Evolutionary conservation across 2,797 vertebrate species (phyloP).

Genomic region (Ctenopoma kingsleyae): DNA sequence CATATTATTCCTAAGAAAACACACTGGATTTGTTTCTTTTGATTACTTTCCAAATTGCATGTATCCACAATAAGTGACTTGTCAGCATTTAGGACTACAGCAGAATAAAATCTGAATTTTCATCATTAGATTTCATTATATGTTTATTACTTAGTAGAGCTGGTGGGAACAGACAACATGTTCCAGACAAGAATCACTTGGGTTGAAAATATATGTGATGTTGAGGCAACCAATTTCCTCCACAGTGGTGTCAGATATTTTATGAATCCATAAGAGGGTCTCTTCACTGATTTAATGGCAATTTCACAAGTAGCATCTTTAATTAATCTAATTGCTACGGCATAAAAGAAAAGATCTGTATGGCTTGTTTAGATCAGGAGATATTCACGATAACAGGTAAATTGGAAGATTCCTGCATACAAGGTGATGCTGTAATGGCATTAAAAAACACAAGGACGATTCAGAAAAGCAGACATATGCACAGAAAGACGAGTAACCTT

Average conservation of each 20-base stretch:
- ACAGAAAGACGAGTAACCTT: conserved; percentile 15
- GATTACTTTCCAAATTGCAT: too few species aligned
- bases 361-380: conserved; percentile 6
- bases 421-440: conserved; percentile 27
- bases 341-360: conserved; percentile 9
- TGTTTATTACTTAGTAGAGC: neutral
- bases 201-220: conserved; percentile 3
- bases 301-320: conserved; percentile 39
- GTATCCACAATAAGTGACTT: too few species aligned
- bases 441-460: conserved; percentile 23
- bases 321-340: conserved; percentile 4
- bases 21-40: too few species aligned
- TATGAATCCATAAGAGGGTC: neutral
- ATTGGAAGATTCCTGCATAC: conserved; percentile 9
- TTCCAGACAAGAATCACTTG: neutral
- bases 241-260: conserved; percentile 7
- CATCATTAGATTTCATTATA: neutral
- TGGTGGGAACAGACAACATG: conserved; percentile 12
- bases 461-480: conserved; percentile 42
- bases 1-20: too few species aligned
- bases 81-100: too few species aligned
- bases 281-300: neutral
- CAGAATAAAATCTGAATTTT: too few species aligned
- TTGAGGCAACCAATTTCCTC: conserved; percentile 12
- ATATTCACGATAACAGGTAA: conserved; percentile 6